phyloP scores from a whole-genome alignment of 1,140 invertebrate species.

The Idris sp. region DNA sequence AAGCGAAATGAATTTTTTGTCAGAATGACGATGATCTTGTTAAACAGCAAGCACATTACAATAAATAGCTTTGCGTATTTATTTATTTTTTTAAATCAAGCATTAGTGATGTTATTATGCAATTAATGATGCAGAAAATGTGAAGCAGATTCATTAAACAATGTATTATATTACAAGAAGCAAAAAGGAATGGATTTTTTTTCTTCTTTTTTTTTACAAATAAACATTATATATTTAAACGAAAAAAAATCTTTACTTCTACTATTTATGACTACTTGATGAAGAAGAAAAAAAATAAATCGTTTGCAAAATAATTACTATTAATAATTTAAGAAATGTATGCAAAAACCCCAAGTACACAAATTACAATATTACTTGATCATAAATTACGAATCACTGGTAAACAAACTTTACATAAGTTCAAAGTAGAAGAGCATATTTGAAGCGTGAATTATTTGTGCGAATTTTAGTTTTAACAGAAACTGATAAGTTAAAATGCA shows the following conservation, averaged over 20 bases:
- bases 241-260: too few relatives aligned
- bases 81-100: conserved; percentile 13
- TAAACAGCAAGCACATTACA: conserved; percentile 12
- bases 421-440: neutral
- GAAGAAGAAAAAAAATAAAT: too few relatives aligned
- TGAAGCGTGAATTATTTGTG: conserved; percentile 20
- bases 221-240: neutral
- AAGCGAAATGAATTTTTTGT: conserved; percentile 13
- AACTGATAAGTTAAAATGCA: conserved; percentile 12
- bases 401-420: neutral
- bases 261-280: conserved; percentile 17
- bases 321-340: too few relatives aligned
- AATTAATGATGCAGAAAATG: conserved; percentile 34
- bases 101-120: conserved; percentile 17
- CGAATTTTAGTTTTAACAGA: conserved; percentile 5
- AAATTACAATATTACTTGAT: neutral
- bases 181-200: neutral
- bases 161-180: conserved; percentile 5
- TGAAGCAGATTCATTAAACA: conserved; percentile 19
- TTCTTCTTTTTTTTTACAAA: conserved; percentile 1
- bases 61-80: conserved; percentile 1
- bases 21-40: conserved; percentile 19
- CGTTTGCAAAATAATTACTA: conserved; percentile 17
- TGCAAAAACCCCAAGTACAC: neutral
- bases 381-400: neutral